Evolutionary conservation across 2,797 vertebrate species (phyloP), one percentile per base, ranked within the genome.

Genomic region (Labroides dimidiatus): DNA sequence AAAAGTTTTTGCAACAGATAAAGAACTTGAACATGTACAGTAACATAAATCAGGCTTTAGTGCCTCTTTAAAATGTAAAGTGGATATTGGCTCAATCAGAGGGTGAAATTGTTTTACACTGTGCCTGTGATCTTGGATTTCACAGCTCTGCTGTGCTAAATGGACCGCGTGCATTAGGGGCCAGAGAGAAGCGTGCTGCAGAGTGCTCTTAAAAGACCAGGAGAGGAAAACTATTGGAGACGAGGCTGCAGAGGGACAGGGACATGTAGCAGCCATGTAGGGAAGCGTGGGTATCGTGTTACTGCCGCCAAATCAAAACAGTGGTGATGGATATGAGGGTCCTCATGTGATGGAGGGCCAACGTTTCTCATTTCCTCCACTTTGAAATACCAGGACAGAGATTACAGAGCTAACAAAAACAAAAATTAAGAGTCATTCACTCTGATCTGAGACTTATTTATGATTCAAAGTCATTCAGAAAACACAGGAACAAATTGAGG

Each of bases 101-200:
- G 84, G 77, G 87, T 84, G 82, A 91, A 90, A 87, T 88, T 84
- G 89, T 91, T 89, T 90, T 82, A 76, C 78, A 90, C 84, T 84
- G 59, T 78, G 78, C 48, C 81, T 81, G 80, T 86, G 84, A 86
- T 89, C 91, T 92, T 88, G 77, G 87, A 86, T 93, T 93, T 91
- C 91, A 89, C 87, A 78, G 84, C 84, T 82, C 70, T 70, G 79
- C 77, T 56, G 69, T 81, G 79, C 85, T 90, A 91, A 92, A 89
- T 91, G 90, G 90, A 88, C 72, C 63, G 60, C 77, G 85, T 71
- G 75, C 91, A 90, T 91, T 91, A 91, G 78, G 69, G 75, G 87
- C 85, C 81, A 58, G 63, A 75, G 84, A 80, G 75, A 75, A 83
- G 80, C 47, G 6, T 8, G 52, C 73, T 66, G 86, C 84, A 87